Base-by-base conservation (phyloP, 2,888 invertebrate species). In the Mythimna ferrago region DNA sequence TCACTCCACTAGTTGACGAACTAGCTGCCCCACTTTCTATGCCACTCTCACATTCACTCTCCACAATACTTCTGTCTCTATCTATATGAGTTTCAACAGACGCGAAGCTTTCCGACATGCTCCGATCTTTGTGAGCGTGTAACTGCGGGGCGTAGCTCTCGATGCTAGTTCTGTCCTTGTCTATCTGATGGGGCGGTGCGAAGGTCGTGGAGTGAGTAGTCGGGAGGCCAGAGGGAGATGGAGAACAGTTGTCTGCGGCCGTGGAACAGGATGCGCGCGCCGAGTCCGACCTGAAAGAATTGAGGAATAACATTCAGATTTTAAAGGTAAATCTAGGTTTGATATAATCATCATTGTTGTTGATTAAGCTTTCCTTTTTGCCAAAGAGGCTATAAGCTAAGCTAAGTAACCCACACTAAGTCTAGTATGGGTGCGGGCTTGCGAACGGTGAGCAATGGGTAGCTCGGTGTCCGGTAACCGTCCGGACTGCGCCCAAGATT, bases 261-360 rank as follows among this genome's bases (percentile, higher is more conserved):
- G 85, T 84, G 9, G 89, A 90, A 71, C 89, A 89, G 2, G 91
- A 89, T 2, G 90, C 88, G 41, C 85, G 87, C 60, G 86, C 86
- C 19, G 84, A 83, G 66, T 87, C 89, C 54, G 78, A 80, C 79
- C 87, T 86, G 76, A 2, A 60, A 67, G 1, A 10, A 2, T 11
- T 21, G 9, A 48, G 14, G 0, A 38, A 5, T 9, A 38, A 6
- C 2, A 44, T 44, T 11, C 0, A 16, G 16, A 48, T 16, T 48
- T 48, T 48, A 16, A 48, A 48, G 0, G 26, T 26, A 26, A 26
- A 26, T 26, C 26, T 26, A 26, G 26, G 4, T 48, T 3, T 14
- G 10, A 9, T 26, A 1, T 41, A 10, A 41, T 35, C 6, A 38
- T 38, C 38, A 38, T 7, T 7, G 38, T 7, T 38, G 38, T 38